Evolutionary conservation across 2,888 invertebrate species (phyloP).

Genomic region (Lissonota sp.): DNA sequence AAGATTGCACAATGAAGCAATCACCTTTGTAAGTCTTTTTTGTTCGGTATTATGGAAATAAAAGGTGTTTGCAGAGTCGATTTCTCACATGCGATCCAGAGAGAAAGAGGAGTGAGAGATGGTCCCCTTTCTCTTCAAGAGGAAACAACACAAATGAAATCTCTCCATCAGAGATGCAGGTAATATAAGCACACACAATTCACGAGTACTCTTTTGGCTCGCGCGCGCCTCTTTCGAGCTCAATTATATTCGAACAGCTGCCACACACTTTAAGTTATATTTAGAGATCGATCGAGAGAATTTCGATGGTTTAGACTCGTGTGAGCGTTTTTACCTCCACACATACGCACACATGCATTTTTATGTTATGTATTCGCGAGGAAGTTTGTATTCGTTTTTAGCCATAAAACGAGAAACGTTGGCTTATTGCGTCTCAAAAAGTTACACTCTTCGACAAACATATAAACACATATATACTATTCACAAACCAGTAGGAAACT

Average conservation of each 20-base stretch:
- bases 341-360: background rate
- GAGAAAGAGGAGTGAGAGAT: too few species aligned
- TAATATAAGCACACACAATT: background rate
- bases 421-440: too few species aligned
- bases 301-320: constrained; percentile 62
- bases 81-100: too few species aligned
- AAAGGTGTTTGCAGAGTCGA: too few species aligned
- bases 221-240: constrained; percentile 53
- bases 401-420: too few species aligned
- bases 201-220: constrained; percentile 31
- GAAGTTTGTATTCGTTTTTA: constrained; percentile 37
- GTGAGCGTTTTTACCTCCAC: constrained; percentile 57
- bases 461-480: too few species aligned
- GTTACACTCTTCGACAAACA: too few species aligned
- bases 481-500: constrained; percentile 21
- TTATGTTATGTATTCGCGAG: constrained; percentile 26
- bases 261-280: constrained; percentile 55
- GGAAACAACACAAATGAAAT: too few species aligned
- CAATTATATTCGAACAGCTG: constrained; percentile 66
- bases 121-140: too few species aligned
- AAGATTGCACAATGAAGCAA: too few species aligned
- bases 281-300: constrained; percentile 63
- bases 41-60: too few species aligned
- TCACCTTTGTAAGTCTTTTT: too few species aligned
- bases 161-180: background rate